These are phyloP conservation scores for Urophycis tenuis DNA, from an alignment of 2,797 vertebrate genomes.

Conservation along the genomic window DNA sequence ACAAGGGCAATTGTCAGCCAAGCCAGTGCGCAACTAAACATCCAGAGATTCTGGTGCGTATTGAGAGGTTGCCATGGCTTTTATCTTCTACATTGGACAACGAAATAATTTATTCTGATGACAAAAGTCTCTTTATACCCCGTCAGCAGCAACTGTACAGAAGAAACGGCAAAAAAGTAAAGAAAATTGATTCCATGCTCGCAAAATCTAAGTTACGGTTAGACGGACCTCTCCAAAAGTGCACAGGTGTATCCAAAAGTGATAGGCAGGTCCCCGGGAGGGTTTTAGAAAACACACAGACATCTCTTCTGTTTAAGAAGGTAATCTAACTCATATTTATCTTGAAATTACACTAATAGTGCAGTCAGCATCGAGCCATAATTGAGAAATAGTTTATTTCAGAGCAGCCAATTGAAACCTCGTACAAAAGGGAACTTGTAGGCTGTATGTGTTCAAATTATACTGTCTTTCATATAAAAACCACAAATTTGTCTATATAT, in stretches of 20 bases:
- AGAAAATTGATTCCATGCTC: conserved; percentile 22
- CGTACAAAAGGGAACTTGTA: background rate
- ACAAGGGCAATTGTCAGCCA: conserved; percentile 39
- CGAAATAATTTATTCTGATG: conserved; percentile 16
- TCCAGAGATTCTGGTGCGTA: conserved; percentile 21
- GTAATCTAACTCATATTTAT: conserved; percentile 26
- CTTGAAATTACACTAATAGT: background rate
- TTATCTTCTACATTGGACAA: conserved; percentile 38
- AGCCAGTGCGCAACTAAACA: conserved; percentile 52
- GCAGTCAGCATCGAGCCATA: background rate
- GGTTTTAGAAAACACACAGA: background rate
- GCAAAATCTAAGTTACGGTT: conserved; percentile 15
- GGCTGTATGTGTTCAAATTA: background rate
- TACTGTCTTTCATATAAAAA: background rate
- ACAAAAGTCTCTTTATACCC: background rate
- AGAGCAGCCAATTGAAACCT: conserved; percentile 12
- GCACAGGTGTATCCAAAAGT: conserved; percentile 49
- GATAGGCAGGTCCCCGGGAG: conserved; percentile 11
- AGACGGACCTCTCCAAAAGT: conserved; percentile 52
- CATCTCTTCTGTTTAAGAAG: background rate
- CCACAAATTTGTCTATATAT: background rate
- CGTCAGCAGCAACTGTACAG: conserved; percentile 18
- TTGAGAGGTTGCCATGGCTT: conserved; percentile 40
- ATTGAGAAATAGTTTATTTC: conserved; percentile 9
- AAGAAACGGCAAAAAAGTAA: conserved; percentile 11